Evolutionary conservation across 1,140 invertebrate genomes (phyloP), one percentile per base, ranked within the genome.

Genomic region (Drosophila teissieri): DNA sequence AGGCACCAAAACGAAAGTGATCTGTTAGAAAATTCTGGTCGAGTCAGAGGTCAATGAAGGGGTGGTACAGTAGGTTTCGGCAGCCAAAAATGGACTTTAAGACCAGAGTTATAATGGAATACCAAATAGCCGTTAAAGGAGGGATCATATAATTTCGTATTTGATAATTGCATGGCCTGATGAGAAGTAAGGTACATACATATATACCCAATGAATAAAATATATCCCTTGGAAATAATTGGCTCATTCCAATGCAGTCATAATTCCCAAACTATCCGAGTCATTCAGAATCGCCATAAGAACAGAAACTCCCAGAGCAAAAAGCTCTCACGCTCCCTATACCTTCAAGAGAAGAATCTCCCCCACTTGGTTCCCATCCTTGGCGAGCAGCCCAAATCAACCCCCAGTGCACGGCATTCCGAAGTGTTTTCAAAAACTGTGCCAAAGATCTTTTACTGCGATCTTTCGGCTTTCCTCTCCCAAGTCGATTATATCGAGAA

Each of bases 391-490:
- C 37, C 36, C 56, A 76, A 53, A 67, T 76, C 73, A 76, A 75
- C 73, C 73, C 73, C 73, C 73, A 45, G 49, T 31, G 12, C 31
- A 40, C 22, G 31, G 62, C 73, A 76, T 76, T 75, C 73, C 73
- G n/a, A 76, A 58, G 73, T 76, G 73, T 76, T 67, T 75, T 52
- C 22, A 48, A 48, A 74, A 88, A 88, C 79, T 88, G 82, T 78
- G 82, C 73, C 82, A 85, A 70, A 70, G 63, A 62, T 81, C 63
- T 61, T 27, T 75, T 37, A 51, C 53, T 58, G 73, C 54, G 62
- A 77, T 77, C 73, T 61, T 39, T 19, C 15, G 42, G 24, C 37
- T 34, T 39, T 49, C 45, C 52, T 39, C 62, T 65, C 42, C 62
- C 67, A 52, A 48, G 42, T 48, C 53, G 73, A 77, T 77, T 60